phyloP scores from a whole-genome alignment of 2,888 invertebrate genomes.

The Cabera pusaria region DNA sequence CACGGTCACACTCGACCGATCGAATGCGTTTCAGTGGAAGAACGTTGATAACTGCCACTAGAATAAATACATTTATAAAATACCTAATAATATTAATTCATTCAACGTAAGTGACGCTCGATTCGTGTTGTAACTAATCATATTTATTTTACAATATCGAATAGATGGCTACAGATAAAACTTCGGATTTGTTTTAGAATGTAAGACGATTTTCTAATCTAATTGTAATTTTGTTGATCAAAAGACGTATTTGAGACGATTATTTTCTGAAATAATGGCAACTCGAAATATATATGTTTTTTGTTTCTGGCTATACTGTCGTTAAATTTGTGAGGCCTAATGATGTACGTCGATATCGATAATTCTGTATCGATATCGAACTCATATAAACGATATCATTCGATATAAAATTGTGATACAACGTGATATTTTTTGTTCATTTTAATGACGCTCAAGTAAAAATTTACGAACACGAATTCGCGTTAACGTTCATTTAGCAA shows the following conservation, averaged over 20 bases:
- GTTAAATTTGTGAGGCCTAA: slow-evolving; percentile 13
- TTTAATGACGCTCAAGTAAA: slow-evolving; percentile 25
- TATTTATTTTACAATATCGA: slow-evolving; percentile 59
- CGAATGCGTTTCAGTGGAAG: slow-evolving; percentile 41
- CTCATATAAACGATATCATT: slow-evolving; percentile 10
- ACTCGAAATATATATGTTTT: slow-evolving; percentile 1
- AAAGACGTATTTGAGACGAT: slow-evolving; percentile 48
- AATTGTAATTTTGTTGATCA: slow-evolving; percentile 41
- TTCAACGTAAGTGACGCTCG: slow-evolving; percentile 62
- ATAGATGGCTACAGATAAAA: slow-evolving; percentile 53
- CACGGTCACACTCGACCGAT: slow-evolving; percentile 46
- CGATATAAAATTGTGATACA: slow-evolving; percentile 17
- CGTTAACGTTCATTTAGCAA: slow-evolving; percentile 4
- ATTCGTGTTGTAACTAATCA: slow-evolving; percentile 43
- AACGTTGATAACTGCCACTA: slow-evolving; percentile 80
- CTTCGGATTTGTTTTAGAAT: slow-evolving; percentile 43
- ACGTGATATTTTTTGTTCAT: slow-evolving; percentile 17
- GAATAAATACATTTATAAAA: slow-evolving; percentile 64
- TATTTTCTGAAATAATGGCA: slow-evolving; percentile 17
- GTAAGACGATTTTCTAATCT: slow-evolving; percentile 39
- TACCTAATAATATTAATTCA: slow-evolving; percentile 63
- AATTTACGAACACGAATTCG: slow-evolving; percentile 7
- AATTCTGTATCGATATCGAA: slow-evolving; percentile 21
- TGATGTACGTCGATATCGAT: slow-evolving; percentile 13
- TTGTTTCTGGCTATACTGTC: slow-evolving; percentile 5